Evolutionary conservation across 1,140 invertebrate genomes (phyloP), one percentile per base, ranked within the genome.

Genomic region (Hestina assimilis): DNA sequence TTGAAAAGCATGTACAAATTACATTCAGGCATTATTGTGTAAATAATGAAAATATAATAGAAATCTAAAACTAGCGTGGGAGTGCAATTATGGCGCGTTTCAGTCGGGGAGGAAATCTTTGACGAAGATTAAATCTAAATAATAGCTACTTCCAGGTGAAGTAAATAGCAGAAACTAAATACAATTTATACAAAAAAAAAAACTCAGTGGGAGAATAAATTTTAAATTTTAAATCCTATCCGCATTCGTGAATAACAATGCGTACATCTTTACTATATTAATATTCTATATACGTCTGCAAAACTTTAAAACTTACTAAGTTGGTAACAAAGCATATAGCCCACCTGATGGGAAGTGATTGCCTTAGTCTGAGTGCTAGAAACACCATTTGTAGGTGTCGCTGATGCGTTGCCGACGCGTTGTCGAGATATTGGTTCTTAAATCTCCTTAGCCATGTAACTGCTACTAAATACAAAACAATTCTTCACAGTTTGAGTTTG

Each of bases 101-200:
- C 33, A 38, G 20, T 51, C 23, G 20, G 35, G 19, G 21, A 51
- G 41, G 24, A 23, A 28, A 21, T 33, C 47, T 38, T 23, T 41
- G 33, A 14, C 48, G 33, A 35, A 28, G 17, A 51, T 35, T 21
- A 23, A 21, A 35, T 40, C 48, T 35, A 35, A 20, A 26, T 51
- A 51, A 40, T 51, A 40, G 33, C 40, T 26, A 51, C 12, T 4
- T 20, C 41, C 38, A 38, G 5, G 9, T 38, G 15, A 33, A 33
- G 15, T 33, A 42, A n/a, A 42, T 33, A 33, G 5, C 15, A 15
- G 31, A 14, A 14, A 9, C 7, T 3, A 33, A 6, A 6, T 33
- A 14, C 12, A n/a, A 33, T 12, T 11, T 15, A n/a, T 14, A 33
- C 2, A 33, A n/a, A n/a, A n/a, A n/a, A n/a, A n/a, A n/a, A n/a